Conservation (phyloP, 2,113 vertebrate species). For the Propithecus coquereli region DNA sequence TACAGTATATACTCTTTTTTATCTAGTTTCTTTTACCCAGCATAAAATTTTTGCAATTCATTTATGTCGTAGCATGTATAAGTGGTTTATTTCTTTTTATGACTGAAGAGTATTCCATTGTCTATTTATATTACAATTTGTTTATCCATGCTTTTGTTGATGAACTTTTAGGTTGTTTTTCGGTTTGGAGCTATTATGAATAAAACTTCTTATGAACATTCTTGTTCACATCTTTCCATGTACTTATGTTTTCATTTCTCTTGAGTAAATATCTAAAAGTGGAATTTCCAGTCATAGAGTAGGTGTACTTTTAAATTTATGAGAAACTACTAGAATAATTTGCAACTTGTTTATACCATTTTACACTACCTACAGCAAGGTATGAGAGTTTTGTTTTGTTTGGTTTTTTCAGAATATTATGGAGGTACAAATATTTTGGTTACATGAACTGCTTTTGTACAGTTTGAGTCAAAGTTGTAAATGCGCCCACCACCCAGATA, state of each 20-base stretch:
- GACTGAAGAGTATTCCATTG: neutral
- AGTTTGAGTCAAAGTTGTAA: too few species aligned
- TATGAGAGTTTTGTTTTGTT: neutral
- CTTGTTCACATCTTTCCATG: neutral
- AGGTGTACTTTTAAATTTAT: neutral
- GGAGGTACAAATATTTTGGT: too few species aligned
- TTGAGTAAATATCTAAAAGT: slow-evolving; percentile 2
- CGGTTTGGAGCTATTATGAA: neutral
- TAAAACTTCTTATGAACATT: neutral
- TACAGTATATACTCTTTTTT: neutral
- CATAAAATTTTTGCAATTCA: neutral
- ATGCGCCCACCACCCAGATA: too few species aligned
- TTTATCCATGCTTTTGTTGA: neutral
- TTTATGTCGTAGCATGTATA: neutral
- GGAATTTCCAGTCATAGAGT: neutral
- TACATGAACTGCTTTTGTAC: too few species aligned
- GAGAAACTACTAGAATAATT: slow-evolving; percentile 10
- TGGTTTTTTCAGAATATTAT: too few species aligned
- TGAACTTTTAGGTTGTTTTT: neutral
- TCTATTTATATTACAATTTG: neutral
- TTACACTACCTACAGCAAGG: neutral
- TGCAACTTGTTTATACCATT: neutral
- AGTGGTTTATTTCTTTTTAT: neutral
- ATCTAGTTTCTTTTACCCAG: neutral
- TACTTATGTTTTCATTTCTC: slow-evolving; percentile 14